Base-by-base conservation (phyloP, 1,140 invertebrate genomes). In the Drosophila pandora region DNA sequence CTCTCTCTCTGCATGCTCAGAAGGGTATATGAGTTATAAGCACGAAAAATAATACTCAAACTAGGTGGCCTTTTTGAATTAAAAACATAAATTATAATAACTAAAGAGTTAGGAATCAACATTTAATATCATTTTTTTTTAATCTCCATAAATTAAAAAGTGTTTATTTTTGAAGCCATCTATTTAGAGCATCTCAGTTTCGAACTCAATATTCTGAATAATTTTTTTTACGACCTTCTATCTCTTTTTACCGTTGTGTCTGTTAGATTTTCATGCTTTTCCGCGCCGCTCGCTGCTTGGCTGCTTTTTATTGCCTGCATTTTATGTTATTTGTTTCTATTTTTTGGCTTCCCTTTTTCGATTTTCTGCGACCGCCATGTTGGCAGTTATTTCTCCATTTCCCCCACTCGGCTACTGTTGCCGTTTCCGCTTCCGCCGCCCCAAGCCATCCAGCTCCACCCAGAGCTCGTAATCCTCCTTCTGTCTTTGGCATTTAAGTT, bases 281-380 rank as follows among this genome's bases (percentile, higher is more conserved):
- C 58, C 76, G 68, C 67, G 69, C 57, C 77, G 64, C 64, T 88
- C 59, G 72, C 47, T 79, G 79, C 85, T 88, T 68, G 67, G 63
- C 68, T 76, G 83, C 64, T 80, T 88, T 88, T 88, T 85, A 88
- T 88, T 88, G 83, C 68, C 54, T 68, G 76, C 83, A 74, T 83
- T 88, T 88, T 79, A 89, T 88, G 76, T 83, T 76, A 65, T 76
- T 67, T 76, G 77, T 68, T 76, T 72, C 62, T 67, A 80, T 68
- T 60, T 71, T 70, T 59, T 50, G 37, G 32, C 59, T 56, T 54
- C 21, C 60, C 57, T 22, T 12, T 28, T 28, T 39, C 9, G 45
- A 17, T 43, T 56, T 43, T 58, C 39, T 32, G 32, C 32, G 56
- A 52, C 70, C 53, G 47, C 62, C 65, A 48, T 87, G 72, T 79